Evolutionary conservation across 2,888 invertebrate species (phyloP), one percentile per base, ranked within the genome.

Genomic region (Polylopha cassiicola): DNA sequence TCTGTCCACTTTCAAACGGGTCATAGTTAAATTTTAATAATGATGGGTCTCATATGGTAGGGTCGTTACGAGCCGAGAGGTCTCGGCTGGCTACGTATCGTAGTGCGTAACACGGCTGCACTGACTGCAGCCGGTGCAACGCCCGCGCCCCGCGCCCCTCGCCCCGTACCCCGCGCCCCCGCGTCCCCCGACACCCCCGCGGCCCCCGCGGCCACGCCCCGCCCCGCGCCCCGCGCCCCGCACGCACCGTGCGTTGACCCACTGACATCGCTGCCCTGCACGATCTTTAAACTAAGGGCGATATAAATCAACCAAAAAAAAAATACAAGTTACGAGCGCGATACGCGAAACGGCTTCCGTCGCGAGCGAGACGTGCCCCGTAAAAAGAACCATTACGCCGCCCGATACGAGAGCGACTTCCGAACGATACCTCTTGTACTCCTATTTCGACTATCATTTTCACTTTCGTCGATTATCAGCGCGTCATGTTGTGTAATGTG

Each of bases 171-270:
- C 50, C 51, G 46, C 38, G 43, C 51, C 47, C 43, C 57, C 51
- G 44, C 46, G 28, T 30, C 33, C 32, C 28, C 37, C 47, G 23
- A 50, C 46, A 43, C 48, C 36, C 51, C 42, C 44, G 43, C 46
- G 43, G 37, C 49, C 47, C 47, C 37, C 48, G 47, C 45, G 32
- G 33, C 24, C 44, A 45, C 53, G 48, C 46, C 48, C 47, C 34
- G 36, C 23, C 48, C 39, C 49, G 37, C 48, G 55, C 59, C 61
- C 51, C 58, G 51, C 59, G 50, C 63, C 56, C 64, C 61, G 61
- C 73, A 78, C 84, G 84, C 84, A 79, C 80, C 75, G 79, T 81
- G 80, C 81, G 77, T 76, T 77, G 84, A 84, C 82, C 84, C 77
- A 84, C 79, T 84, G 80, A 81, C 80, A 80, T 67, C 70, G 65